Percentiles rank a stretch among this genome's conserved stretches.
phyloP scores from a whole-genome alignment of 1,140 invertebrate species.

The Drosophila watanabei region DNA sequence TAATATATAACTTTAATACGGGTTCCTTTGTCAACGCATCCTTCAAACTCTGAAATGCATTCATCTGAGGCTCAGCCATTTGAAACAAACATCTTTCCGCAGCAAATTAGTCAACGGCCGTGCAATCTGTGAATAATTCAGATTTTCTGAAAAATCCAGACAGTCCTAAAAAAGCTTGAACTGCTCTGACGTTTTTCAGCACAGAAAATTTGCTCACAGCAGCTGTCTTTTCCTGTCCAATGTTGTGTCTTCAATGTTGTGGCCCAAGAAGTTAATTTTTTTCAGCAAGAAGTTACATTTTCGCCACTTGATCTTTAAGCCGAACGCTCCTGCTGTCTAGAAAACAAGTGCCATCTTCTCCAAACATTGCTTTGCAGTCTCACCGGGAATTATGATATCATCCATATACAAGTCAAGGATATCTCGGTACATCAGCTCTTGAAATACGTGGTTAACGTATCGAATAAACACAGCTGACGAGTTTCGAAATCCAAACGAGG shows the following conservation, averaged over 20 bases:
- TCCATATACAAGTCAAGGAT: too few species aligned
- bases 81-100: not conserved
- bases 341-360: too few species aligned
- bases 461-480: too few species aligned
- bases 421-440: too few species aligned
- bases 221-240: not conserved
- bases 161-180: not conserved
- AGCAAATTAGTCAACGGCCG: not conserved
- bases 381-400: too few species aligned
- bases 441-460: too few species aligned
- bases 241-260: not conserved
- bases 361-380: too few species aligned
- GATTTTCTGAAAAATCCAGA: not conserved
- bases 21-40: not conserved
- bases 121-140: not conserved
- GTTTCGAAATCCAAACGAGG: too few species aligned
- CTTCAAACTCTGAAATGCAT: not conserved
- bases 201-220: not conserved
- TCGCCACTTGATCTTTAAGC: not conserved
- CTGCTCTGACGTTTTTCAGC: not conserved
- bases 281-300: not conserved
- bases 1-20: not conserved
- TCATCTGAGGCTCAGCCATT: not conserved
- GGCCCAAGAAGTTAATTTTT: not conserved
- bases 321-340: not conserved